Percentiles rank a stretch among this genome's conserved stretches.
Conservation (phyloP, 2,113 vertebrate species). For the Rhinolophus ferrumequinum region DNA sequence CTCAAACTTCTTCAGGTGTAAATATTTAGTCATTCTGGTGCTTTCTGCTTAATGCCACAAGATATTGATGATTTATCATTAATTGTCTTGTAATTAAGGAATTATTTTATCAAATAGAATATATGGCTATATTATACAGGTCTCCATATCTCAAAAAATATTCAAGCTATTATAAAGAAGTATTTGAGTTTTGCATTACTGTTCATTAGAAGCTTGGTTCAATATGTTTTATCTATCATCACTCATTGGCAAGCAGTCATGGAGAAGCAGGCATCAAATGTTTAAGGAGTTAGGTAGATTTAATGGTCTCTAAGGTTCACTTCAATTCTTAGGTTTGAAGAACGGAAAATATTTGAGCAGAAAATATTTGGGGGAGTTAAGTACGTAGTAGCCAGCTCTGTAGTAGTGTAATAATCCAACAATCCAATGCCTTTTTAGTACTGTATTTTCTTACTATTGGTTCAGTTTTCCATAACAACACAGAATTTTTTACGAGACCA, state of each 20-base stretch:
- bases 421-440: background rate
- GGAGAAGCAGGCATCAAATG: background rate
- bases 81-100: background rate
- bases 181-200: background rate
- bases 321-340: slow-evolving; percentile 42
- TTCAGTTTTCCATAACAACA: background rate
- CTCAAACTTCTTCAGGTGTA: background rate
- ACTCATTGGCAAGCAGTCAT: background rate
- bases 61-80: background rate
- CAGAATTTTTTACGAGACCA: background rate
- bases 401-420: background rate
- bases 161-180: background rate
- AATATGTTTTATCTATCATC: background rate
- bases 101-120: background rate
- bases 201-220: background rate
- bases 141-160: background rate
- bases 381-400: background rate
- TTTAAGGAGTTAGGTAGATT: background rate
- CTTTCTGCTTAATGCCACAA: background rate
- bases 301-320: background rate
- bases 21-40: background rate
- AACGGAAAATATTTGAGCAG: background rate
- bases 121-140: background rate
- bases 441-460: background rate
- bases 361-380: background rate